phyloP scores from a whole-genome alignment of 2,888 invertebrate genomes.

The Drosophila ochracea region DNA sequence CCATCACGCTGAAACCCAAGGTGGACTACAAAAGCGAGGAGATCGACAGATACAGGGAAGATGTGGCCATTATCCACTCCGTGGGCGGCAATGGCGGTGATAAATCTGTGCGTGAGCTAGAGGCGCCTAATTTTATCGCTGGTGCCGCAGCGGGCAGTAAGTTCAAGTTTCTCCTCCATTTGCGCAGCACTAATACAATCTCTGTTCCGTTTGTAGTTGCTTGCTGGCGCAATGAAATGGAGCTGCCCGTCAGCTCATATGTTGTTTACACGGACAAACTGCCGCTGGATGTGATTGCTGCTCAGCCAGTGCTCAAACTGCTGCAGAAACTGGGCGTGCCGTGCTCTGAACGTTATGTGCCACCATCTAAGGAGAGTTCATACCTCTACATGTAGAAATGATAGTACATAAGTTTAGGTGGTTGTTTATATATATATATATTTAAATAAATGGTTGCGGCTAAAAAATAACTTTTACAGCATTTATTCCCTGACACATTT shows the following conservation, averaged over 20 bases:
- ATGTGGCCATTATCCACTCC: constrained; percentile 78
- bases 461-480: constrained; percentile 7
- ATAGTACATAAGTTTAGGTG: constrained; percentile 7
- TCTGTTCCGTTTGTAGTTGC: constrained; percentile 70
- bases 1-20: constrained; percentile 82
- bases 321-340: constrained; percentile 69
- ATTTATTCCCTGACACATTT: constrained; percentile 10
- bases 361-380: constrained; percentile 77
- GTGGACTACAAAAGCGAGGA: constrained; percentile 83
- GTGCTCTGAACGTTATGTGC: constrained; percentile 74
- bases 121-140: constrained; percentile 84
- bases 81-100: constrained; percentile 67
- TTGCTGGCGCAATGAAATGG: constrained; percentile 78
- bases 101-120: constrained; percentile 64
- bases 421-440: constrained; percentile 35
- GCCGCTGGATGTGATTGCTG: constrained; percentile 78
- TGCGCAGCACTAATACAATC: neutral
- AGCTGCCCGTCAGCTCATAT: constrained; percentile 72
- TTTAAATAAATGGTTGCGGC: constrained; percentile 48
- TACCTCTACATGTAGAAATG: constrained; percentile 77
- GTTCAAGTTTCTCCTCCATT: constrained; percentile 11
- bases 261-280: constrained; percentile 82
- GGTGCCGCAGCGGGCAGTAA: constrained; percentile 84
- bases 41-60: constrained; percentile 70
- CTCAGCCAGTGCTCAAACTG: constrained; percentile 81